These are phyloP conservation scores for Eristalinus aeneus DNA, from an alignment of 2,888 invertebrate species.

Conservation along the genomic window DNA sequence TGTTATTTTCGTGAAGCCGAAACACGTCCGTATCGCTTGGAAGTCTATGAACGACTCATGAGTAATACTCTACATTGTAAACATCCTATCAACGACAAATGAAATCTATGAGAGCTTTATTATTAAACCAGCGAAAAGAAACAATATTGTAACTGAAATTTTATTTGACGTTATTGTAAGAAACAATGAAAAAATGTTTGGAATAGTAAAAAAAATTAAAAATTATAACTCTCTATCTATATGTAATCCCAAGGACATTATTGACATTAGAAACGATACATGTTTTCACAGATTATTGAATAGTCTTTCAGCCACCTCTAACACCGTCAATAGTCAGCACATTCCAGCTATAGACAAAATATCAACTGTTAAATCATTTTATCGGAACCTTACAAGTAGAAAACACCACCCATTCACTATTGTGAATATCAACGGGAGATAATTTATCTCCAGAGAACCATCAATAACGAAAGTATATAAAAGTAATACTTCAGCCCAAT, in stretches of 20 bases:
- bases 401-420: slow-evolving; percentile 13
- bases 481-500: slow-evolving; percentile 21
- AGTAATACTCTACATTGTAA: too few species aligned
- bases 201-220: too few species aligned
- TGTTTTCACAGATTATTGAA: slow-evolving; percentile 53
- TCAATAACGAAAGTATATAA: slow-evolving; percentile 16
- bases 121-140: slow-evolving; percentile 35
- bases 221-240: too few species aligned
- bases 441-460: slow-evolving; percentile 10
- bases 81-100: too few species aligned
- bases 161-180: too few species aligned
- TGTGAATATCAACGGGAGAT: slow-evolving; percentile 13
- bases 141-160: slow-evolving; percentile 28
- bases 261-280: slow-evolving; percentile 47
- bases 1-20: too few species aligned
- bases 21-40: too few species aligned
- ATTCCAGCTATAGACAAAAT: too few species aligned
- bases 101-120: slow-evolving; percentile 26
- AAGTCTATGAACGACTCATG: too few species aligned
- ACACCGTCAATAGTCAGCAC: neutral
- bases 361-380: too few species aligned
- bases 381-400: neutral
- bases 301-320: slow-evolving; percentile 45
- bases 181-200: too few species aligned
- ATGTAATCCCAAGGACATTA: too few species aligned